phyloP scores from a whole-genome alignment of 2,113 vertebrate species.

The Neoarius graeffei region DNA sequence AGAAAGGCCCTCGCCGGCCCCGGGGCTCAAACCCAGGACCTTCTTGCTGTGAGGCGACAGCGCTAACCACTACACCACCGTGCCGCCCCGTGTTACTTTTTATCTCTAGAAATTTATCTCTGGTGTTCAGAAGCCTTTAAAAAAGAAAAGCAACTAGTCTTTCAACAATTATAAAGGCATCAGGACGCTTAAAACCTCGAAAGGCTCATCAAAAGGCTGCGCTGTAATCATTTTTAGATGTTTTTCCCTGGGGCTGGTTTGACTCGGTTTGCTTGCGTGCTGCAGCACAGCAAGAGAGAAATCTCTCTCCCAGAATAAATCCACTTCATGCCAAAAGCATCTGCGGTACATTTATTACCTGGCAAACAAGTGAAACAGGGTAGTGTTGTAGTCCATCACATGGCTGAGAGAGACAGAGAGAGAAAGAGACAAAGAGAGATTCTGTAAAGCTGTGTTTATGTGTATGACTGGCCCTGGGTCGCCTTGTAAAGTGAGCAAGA shows the following conservation, averaged over 20 bases:
- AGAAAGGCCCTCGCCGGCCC: no score
- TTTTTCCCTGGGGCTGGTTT: background rate
- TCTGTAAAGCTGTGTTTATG: background rate
- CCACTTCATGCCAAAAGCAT: background rate
- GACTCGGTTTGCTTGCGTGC: background rate
- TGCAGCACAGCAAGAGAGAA: background rate
- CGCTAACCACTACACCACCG: no score
- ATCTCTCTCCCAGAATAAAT: conserved; percentile 20
- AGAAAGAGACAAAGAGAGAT: conserved; percentile 22
- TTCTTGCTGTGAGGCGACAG: no score
- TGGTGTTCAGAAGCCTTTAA: background rate
- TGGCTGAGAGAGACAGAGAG: conserved; percentile 16
- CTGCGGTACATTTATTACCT: conserved; percentile 26
- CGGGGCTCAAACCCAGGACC: no score
- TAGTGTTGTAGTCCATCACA: background rate
- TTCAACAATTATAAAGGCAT: background rate
- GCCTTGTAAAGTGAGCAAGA: background rate
- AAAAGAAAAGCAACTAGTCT: background rate
- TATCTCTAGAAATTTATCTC: background rate
- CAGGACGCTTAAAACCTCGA: background rate
- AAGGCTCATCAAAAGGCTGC: background rate
- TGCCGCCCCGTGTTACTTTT: no score
- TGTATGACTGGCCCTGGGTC: background rate
- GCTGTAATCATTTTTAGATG: background rate
- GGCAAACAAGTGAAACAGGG: background rate